Percentiles rank a stretch among this genome's conserved stretches.
phyloP scores from a whole-genome alignment of 2,888 invertebrate species.

The Anthoptus insignis region DNA sequence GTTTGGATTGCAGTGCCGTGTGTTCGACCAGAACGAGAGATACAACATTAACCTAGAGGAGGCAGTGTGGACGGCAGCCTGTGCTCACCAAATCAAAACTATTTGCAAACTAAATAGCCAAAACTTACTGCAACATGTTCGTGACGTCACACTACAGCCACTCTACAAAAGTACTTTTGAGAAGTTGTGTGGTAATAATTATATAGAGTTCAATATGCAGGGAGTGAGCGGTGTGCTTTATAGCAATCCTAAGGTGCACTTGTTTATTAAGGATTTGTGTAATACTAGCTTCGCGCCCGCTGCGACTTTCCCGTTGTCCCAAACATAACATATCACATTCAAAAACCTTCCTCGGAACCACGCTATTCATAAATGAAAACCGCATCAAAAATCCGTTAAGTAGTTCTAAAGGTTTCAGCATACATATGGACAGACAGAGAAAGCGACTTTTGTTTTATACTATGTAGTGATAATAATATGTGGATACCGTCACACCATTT shows the following conservation, averaged over 20 bases:
- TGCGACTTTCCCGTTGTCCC: too few species aligned
- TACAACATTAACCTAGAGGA: slow-evolving; percentile 88
- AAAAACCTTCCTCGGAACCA: too few species aligned
- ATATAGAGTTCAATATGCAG: neutral
- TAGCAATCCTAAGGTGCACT: slow-evolving; percentile 64
- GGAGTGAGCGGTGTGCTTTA: too few species aligned
- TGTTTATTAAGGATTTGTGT: slow-evolving; percentile 41
- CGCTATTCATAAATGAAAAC: too few species aligned
- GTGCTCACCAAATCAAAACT: slow-evolving; percentile 57
- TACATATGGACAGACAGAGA: too few species aligned
- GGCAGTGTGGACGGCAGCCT: slow-evolving; percentile 66
- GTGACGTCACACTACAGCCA: slow-evolving; percentile 43
- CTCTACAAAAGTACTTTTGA: slow-evolving; percentile 52
- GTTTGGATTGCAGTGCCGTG: slow-evolving; percentile 77
- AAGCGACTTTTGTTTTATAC: too few species aligned
- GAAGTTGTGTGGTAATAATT: slow-evolving; percentile 58
- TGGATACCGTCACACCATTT: too few species aligned
- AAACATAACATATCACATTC: too few species aligned
- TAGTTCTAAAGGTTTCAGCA: too few species aligned
- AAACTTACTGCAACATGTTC: slow-evolving; percentile 28
- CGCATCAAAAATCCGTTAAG: too few species aligned
- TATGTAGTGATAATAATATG: too few species aligned
- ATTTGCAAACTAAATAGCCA: slow-evolving; percentile 15
- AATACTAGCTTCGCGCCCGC: too few species aligned
- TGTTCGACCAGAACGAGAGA: slow-evolving; percentile 89